phyloP scores from a whole-genome alignment of 2,113 vertebrate species.

The Zosterops japonicus region DNA sequence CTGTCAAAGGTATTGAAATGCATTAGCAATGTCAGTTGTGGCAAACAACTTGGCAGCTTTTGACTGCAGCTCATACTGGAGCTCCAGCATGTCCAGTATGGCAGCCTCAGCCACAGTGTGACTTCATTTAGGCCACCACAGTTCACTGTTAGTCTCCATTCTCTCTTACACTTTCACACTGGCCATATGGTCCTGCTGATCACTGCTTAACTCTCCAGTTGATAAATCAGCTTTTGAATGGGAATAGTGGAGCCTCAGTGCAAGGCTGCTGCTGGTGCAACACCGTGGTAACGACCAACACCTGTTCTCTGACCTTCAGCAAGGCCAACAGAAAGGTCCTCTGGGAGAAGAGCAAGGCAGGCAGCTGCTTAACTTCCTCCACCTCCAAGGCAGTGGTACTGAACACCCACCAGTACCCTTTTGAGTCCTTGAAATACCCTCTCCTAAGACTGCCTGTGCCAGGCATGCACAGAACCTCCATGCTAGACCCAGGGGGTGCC shows the following conservation, averaged over 20 bases:
- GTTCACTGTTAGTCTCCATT: background rate
- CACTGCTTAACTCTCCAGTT: background rate
- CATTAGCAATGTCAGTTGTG: background rate
- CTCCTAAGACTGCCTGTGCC: background rate
- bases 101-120: background rate
- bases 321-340: background rate
- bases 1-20: background rate
- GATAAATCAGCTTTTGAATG: background rate
- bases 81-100: accelerated
- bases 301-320: background rate
- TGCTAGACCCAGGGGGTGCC: background rate
- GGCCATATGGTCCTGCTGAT: background rate
- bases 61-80: accelerated
- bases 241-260: background rate
- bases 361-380: background rate
- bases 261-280: background rate
- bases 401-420: background rate
- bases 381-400: background rate
- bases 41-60: background rate
- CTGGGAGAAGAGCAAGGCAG: background rate
- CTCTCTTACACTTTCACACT: background rate
- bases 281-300: accelerated
- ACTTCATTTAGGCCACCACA: background rate
- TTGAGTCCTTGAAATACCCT: background rate
- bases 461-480: background rate